Conservation (phyloP, 2,888 invertebrate species). For the Drosophila infuscata region DNA sequence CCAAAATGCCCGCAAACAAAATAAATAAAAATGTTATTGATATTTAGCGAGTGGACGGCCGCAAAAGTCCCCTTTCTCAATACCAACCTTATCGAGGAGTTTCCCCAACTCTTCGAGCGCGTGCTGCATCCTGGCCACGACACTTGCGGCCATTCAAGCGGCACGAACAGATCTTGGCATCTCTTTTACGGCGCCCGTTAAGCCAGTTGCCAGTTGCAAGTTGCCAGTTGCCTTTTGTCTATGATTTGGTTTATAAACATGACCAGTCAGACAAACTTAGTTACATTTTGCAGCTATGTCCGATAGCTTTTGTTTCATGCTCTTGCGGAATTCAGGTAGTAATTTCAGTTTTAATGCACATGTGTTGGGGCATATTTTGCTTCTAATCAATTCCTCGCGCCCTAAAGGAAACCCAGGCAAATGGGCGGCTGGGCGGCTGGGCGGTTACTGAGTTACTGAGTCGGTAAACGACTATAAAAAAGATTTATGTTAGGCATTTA, state of each 20-base stretch:
- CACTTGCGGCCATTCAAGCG: constrained; percentile 68
- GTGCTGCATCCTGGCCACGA: constrained; percentile 70
- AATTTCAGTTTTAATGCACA: constrained; percentile 71
- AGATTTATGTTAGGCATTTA: constrained; percentile 51
- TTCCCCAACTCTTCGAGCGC: constrained; percentile 34
- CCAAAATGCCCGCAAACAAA: constrained; percentile 79
- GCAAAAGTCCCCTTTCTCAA: constrained; percentile 11
- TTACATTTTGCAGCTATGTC: constrained; percentile 33
- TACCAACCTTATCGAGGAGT: constrained; percentile 2
- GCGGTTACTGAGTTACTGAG: background rate
- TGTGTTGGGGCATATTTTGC: constrained; percentile 57
- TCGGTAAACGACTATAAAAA: background rate
- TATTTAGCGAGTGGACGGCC: constrained; percentile 69
- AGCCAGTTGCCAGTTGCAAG: constrained; percentile 40
- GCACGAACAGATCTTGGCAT: constrained; percentile 42
- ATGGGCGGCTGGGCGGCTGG: background rate
- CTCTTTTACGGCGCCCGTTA: constrained; percentile 67
- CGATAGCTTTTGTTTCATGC: constrained; percentile 58
- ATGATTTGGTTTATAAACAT: constrained; percentile 75
- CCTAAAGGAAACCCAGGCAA: constrained; percentile 39
- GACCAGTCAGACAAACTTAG: constrained; percentile 31
- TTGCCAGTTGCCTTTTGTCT: constrained; percentile 61
- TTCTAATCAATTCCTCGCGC: constrained; percentile 60
- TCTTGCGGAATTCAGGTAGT: constrained; percentile 79
- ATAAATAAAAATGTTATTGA: constrained; percentile 80